A percentile compares a stretch with the other conserved stretches of the same genome.
Evolutionary conservation across 2,113 vertebrate genomes (phyloP).

Genomic region (Calidris pugnax): DNA sequence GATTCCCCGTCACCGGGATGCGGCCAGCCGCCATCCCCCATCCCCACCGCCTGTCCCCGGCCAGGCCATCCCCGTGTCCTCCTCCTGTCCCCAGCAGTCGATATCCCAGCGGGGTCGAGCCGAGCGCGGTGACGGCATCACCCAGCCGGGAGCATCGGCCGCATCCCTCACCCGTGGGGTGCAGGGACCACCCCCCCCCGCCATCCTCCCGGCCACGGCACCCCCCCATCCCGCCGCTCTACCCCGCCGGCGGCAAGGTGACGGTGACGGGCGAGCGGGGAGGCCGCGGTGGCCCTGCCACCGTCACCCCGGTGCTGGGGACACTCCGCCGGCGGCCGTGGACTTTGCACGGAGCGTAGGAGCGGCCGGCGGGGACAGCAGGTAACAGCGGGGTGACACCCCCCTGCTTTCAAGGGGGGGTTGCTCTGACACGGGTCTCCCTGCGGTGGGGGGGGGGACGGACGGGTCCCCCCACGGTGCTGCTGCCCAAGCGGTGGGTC

Average conservation of each 20-base stretch:
- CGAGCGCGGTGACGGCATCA: not conserved
- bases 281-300: not conserved
- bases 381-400: not conserved
- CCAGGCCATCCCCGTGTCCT: not conserved
- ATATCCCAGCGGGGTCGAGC: not conserved
- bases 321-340: not conserved
- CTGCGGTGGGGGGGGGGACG: rapidly evolving
- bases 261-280: not conserved
- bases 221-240: not conserved
- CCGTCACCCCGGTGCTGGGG: not conserved
- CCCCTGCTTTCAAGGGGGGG: no score
- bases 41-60: not conserved
- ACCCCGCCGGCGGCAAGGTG: not conserved
- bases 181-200: not conserved
- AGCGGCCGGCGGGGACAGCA: not conserved
- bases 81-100: not conserved
- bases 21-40: not conserved
- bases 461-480: rapidly evolving
- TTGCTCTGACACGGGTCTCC: not conserved
- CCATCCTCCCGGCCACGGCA: not conserved
- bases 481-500: rapidly evolving
- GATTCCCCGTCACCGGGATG: not conserved
- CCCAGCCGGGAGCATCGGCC: not conserved
- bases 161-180: rapidly evolving
- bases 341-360: slow-evolving; percentile 7